Evolutionary conservation across 2,113 vertebrate species (phyloP).

Genomic region (Anser cygnoides): DNA sequence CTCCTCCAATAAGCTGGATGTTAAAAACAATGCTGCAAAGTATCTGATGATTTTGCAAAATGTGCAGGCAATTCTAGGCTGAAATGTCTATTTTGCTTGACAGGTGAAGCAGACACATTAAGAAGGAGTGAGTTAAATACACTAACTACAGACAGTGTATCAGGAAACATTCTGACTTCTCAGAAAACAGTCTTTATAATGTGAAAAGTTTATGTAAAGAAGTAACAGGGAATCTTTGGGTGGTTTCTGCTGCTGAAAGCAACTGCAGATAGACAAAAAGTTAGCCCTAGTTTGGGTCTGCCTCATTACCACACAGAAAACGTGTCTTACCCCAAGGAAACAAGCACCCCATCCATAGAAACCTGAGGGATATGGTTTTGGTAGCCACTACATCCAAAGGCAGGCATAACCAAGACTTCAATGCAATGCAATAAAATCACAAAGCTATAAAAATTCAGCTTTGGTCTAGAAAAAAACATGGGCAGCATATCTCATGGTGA

Average conservation of each 20-base stretch:
- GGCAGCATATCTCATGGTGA: neutral
- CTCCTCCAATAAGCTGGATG: neutral
- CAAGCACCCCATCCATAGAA: neutral
- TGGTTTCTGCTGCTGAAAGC: neutral
- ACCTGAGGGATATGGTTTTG: neutral
- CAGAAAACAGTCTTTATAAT: neutral
- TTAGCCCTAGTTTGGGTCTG: neutral
- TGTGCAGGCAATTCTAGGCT: neutral
- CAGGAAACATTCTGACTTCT: neutral
- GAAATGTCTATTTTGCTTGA: neutral
- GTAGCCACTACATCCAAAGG: neutral
- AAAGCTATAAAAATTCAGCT: neutral
- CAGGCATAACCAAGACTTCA: neutral
- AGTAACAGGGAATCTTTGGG: neutral
- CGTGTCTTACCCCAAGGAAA: neutral
- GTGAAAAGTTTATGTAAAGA: neutral
- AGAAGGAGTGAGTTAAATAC: neutral
- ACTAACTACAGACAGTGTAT: neutral
- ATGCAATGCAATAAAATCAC: neutral
- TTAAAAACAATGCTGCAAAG: neutral
- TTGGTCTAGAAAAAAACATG: neutral
- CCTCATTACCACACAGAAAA: neutral
- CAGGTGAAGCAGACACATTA: fast-evolving
- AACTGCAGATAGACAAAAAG: neutral
- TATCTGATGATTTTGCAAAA: neutral